These are phyloP conservation scores for Lagocephalus sceleratus DNA, from an alignment of 2,797 vertebrate genomes.

Conservation along the genomic window DNA sequence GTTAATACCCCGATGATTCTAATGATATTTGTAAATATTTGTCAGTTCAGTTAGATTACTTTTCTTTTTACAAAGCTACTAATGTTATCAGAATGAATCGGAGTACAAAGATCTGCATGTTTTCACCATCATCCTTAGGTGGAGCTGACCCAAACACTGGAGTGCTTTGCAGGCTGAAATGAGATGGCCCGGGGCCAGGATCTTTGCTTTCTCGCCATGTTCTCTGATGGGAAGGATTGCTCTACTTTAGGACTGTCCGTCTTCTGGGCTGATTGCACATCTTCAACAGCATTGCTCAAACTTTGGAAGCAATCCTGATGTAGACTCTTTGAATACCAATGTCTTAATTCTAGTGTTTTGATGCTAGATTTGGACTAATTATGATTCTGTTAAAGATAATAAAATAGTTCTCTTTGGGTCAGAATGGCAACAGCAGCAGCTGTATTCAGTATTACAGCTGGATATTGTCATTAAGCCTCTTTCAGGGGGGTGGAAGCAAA, in stretches of 20 bases:
- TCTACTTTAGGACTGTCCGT: constrained; percentile 40
- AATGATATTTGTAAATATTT: too few species aligned
- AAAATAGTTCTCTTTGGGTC: constrained; percentile 36
- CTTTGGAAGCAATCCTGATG: constrained; percentile 13
- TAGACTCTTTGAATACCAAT: too few species aligned
- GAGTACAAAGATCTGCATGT: constrained; percentile 31
- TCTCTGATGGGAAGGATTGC: constrained; percentile 52
- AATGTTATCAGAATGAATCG: constrained; percentile 11
- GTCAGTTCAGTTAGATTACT: too few species aligned
- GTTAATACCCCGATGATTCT: too few species aligned
- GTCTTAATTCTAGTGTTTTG: constrained; percentile 25
- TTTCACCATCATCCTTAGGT: constrained; percentile 34
- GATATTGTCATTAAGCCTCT: constrained; percentile 37
- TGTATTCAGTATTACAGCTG: constrained; percentile 12
- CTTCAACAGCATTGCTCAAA: constrained; percentile 16
- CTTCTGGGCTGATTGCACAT: constrained; percentile 33
- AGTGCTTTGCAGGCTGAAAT: constrained; percentile 42
- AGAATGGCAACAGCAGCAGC: constrained; percentile 22
- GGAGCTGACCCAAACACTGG: constrained; percentile 33
- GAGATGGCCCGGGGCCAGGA: constrained; percentile 57
- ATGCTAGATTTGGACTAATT: constrained; percentile 8
- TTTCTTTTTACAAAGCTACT: constrained; percentile 2
- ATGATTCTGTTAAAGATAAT: neutral
- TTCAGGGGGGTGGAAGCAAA: constrained; percentile 13
- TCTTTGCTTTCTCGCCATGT: constrained; percentile 34